phyloP scores from a whole-genome alignment of 2,888 invertebrate species.

The Megalurothrips usitatus region DNA sequence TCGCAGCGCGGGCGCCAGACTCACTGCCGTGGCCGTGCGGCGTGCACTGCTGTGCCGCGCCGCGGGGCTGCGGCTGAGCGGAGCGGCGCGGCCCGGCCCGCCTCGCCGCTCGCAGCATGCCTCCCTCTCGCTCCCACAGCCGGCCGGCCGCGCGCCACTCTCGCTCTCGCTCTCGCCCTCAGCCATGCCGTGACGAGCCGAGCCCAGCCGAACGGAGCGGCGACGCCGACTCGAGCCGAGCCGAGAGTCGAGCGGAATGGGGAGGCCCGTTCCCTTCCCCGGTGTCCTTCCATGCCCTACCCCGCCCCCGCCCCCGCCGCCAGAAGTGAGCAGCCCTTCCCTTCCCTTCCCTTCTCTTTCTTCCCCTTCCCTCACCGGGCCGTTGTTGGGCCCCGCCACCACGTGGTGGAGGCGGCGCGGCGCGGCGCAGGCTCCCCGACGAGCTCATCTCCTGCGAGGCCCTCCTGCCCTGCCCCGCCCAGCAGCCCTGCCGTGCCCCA shows the following conservation, averaged over 20 bases:
- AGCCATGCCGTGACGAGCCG: slow-evolving; percentile 1
- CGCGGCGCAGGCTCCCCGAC: not conserved
- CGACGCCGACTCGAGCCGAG: not conserved
- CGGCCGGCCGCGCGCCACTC: not conserved
- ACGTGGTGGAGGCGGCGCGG: not conserved
- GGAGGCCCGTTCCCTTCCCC: too few relatives aligned
- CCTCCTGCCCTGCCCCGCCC: not conserved
- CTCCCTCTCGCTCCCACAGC: not conserved
- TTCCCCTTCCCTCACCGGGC: not conserved
- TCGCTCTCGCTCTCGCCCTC: not conserved
- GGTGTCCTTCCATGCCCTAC: not conserved
- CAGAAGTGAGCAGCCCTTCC: not conserved
- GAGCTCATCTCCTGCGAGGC: not conserved
- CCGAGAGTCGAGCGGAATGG: not conserved
- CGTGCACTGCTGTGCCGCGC: slow-evolving; percentile 36
- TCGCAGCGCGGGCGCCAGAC: not conserved
- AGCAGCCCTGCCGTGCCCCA: not conserved
- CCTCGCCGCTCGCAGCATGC: not conserved
- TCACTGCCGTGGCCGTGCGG: slow-evolving; percentile 38
- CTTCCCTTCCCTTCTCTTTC: not conserved
- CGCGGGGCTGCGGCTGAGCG: not conserved
- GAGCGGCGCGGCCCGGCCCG: not conserved
- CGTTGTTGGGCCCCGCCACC: not conserved
- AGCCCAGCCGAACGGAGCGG: not conserved
- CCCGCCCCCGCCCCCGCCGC: not conserved